Evolutionary conservation across 1,140 invertebrate species (phyloP), one percentile per base, ranked within the genome.

Genomic region (Eupeodes corollae): DNA sequence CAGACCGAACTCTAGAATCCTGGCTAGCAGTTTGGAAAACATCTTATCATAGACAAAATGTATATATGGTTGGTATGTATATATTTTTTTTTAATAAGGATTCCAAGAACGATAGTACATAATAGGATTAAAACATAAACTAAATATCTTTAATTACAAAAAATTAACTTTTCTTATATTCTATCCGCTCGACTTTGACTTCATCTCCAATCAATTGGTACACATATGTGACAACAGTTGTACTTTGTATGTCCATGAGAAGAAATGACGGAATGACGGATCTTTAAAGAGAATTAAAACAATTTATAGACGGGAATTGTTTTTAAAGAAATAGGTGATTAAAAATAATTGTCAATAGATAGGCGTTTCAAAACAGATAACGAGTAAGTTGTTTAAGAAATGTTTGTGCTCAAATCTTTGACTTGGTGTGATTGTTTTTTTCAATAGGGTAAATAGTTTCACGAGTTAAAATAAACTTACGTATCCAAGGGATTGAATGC

Each of bases 161-260:
- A 31, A 40, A 47, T 58, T 64, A 67, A 38, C 62, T 83, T 55
- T 94, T 96, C 67, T 92, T 94, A 64, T 90, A 99, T 72, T 98
- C 95, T 60, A 98, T 96, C 70, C 93, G 81, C 73, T 99, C 95
- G 2, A 99, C 96, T 76, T 98, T 99, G 6, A 99, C 95, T 70
- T 98, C 95, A 65, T 97, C 92, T 18, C 88, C 90, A 43, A 98
- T 83, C 31, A 99, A 73, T 72, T 98, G 93, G 72, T 99, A 99
- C 2, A 99, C 90, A 70, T 99, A 99, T 9, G 92, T 96, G 6
- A 98, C 92, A 46, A 99, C 93, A 18, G 91, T 95, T 5, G 90
- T 84, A 62, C 92, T 93, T 69, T 99, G 95, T 55, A 99, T 98
- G 67, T 99, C 96, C 86, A 99, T 92, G 26, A 99, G 73, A 10